Base-by-base conservation (phyloP, 2,113 vertebrate genomes). In the Crotalus tigris region DNA sequence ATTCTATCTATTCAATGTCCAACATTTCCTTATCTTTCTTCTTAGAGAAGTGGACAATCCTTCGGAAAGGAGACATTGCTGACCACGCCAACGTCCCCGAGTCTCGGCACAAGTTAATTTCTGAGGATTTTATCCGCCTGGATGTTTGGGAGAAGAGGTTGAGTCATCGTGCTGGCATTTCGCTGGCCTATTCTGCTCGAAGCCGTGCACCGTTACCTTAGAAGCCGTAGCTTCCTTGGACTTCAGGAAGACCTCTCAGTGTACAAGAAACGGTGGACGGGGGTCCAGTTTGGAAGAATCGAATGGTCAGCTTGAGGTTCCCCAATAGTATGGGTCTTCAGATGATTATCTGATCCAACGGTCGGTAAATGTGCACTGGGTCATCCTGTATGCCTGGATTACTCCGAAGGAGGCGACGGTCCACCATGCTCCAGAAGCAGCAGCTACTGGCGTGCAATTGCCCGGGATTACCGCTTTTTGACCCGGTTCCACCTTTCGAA, bases 251-350 rank as follows among this genome's bases (percentile, higher is more conserved):
- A 98, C 98, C 94, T 98, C 12, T 95, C 98, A 0, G 97, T 99
- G 53, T 99, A 99, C 93, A 98, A 98, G 93, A 98, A 96, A 93
- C 97, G 96, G 61, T 99, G 99, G 98, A 97, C 93, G 97, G 98
- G 2, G 95, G 96, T 91, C 96, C 96, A 4, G 94, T 96, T 24
- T 95, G 94, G 93, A 97, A 96, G 94, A 98, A 96, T 17, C 98
- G 96, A 75, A 97, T 94, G 26, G 96, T 99, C 26, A 96, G 10
- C 21, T 97, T 99, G 95, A 97, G 96, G 88, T 98, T 99, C 91
- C 98, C 99, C 0, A 98, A 97, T 53, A 97, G 98, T 54, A 97
- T 99, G 97, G 97, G 98, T 89, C 98, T 98, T 96, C 97, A 92
- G 97, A 96, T 2, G 97, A 98, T 92, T 97, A 98, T 93, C 98